Evolutionary conservation across 2,797 vertebrate genomes (phyloP).

Genomic region (Gallinago solitaria): DNA sequence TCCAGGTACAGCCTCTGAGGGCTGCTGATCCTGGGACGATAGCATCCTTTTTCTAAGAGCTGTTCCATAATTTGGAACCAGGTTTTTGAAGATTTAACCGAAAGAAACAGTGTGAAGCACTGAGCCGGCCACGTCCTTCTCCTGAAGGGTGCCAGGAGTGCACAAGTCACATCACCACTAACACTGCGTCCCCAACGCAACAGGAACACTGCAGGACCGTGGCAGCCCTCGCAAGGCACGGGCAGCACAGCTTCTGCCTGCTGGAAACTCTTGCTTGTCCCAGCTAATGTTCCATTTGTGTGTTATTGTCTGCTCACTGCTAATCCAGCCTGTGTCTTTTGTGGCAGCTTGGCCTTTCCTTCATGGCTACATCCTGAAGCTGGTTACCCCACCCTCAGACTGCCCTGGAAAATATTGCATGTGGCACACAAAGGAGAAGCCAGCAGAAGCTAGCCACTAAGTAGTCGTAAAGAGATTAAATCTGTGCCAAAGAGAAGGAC

Average conservation of each 20-base stretch:
- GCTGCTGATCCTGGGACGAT: neutral
- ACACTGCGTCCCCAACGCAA: accelerated
- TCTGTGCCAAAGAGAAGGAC: neutral
- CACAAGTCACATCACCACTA: neutral
- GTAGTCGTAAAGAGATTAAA: neutral
- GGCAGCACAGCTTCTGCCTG: neutral
- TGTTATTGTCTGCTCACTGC: neutral
- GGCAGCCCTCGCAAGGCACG: accelerated
- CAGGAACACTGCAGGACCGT: accelerated
- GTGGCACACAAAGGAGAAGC: neutral
- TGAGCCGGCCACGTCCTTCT: neutral
- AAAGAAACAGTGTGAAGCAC: neutral
- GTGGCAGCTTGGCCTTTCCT: neutral
- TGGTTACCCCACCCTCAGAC: neutral
- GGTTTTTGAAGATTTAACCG: neutral
- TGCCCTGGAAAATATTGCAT: neutral
- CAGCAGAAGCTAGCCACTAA: neutral
- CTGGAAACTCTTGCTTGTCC: neutral
- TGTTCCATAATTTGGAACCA: neutral
- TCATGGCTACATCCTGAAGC: neutral
- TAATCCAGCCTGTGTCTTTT: neutral
- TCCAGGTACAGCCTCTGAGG: neutral
- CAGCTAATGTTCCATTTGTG: neutral
- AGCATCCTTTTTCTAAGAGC: neutral
- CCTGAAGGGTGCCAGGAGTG: neutral